Conservation (phyloP, 1,140 invertebrate species). For the Micrasema minimum region DNA sequence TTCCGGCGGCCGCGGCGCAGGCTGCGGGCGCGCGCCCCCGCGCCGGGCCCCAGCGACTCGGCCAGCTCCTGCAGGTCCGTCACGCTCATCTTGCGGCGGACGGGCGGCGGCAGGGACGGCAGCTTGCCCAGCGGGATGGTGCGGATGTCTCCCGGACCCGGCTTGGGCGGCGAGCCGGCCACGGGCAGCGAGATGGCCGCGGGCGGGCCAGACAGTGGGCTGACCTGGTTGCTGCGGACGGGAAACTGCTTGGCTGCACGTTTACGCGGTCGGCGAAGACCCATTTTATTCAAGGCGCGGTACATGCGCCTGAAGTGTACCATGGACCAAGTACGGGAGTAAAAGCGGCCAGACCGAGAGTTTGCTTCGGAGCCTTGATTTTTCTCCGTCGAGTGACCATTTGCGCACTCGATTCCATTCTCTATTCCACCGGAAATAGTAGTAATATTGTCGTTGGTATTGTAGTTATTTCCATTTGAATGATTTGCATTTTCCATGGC, state of each 20-base stretch:
- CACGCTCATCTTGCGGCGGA: conserved; percentile 61
- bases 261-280: conserved; percentile 51
- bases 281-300: conserved; percentile 52
- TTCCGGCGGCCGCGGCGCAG: conserved; percentile 59
- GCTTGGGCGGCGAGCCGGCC: conserved; percentile 11
- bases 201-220: conserved; percentile 52
- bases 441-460: conserved; percentile 55
- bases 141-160: conserved; percentile 10
- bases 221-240: conserved; percentile 58
- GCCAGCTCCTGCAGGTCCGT: conserved; percentile 64
- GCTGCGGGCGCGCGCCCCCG: conserved; percentile 48
- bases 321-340: conserved; percentile 58
- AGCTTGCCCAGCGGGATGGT: conserved; percentile 51
- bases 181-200: not conserved
- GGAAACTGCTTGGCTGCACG: conserved; percentile 50
- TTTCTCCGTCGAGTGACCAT: conserved; percentile 14
- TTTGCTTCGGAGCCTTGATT: not conserved
- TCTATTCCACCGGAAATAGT: conserved; percentile 38
- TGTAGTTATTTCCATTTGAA: conserved; percentile 50
- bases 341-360: conserved; percentile 19
- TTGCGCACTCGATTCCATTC: conserved; percentile 1
- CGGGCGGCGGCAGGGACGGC: conserved; percentile 64
- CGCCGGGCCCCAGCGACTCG: conserved; percentile 59
- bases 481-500: conserved; percentile 48
- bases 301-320: conserved; percentile 60